Conservation (phyloP, 2,888 invertebrate species). For the Platycheirus albimanus region DNA sequence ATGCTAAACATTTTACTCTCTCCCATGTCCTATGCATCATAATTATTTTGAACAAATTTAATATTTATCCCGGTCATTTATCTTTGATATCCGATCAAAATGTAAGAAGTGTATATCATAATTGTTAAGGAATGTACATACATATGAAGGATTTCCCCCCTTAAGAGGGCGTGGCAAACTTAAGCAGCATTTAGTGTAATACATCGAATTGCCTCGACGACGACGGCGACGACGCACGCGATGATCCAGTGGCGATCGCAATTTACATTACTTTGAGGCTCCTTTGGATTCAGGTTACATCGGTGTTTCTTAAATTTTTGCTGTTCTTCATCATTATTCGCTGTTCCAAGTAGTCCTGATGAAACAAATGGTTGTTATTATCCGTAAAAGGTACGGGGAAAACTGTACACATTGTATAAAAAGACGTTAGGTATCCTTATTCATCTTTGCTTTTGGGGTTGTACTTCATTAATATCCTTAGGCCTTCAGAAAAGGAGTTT, state of each 20-base stretch:
- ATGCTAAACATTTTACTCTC: conserved; percentile 29
- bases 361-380: conserved; percentile 59
- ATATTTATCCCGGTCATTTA: conserved; percentile 16
- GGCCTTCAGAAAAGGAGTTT: conserved; percentile 51
- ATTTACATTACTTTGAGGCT: conserved; percentile 52
- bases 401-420: conserved; percentile 11
- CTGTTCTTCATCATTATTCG: neutral
- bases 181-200: conserved; percentile 44
- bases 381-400: conserved; percentile 11
- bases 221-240: conserved; percentile 38
- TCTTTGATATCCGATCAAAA: conserved; percentile 31
- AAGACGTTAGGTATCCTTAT: conserved; percentile 64
- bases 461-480: conserved; percentile 66
- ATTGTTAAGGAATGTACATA: conserved; percentile 8
- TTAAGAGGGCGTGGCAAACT: conserved; percentile 34
- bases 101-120: conserved; percentile 36
- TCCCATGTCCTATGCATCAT: conserved; percentile 23
- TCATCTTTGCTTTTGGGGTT: conserved; percentile 50
- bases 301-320: conserved; percentile 14
- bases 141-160: conserved; percentile 3
- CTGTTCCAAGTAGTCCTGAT: neutral
- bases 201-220: conserved; percentile 46
- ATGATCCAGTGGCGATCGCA: conserved; percentile 64
- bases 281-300: conserved; percentile 34
- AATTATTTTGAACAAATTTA: conserved; percentile 18